Base-by-base conservation (phyloP, 2,797 vertebrate species). In the Channa striata region DNA sequence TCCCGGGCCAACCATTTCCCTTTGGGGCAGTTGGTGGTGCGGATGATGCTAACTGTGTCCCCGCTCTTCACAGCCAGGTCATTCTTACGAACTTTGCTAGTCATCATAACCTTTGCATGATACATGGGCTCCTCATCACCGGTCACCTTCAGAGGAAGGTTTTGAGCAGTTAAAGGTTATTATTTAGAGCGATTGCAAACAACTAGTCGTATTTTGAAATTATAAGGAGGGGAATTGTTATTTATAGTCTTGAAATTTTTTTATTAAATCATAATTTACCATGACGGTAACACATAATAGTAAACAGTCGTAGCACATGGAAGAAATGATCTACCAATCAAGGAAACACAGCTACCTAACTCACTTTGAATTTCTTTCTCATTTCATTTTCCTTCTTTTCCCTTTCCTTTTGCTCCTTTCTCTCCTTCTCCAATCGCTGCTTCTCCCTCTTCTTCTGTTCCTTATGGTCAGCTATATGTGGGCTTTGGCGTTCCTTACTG, bases 341-440 rank as follows among this genome's bases (percentile, higher is more conserved):
- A 8, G 20, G 25, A 13, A 11, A 59, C 17, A 17, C 6, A 2
- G 30, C 4, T 16, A 20, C 11, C 8, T 5, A 8, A 82, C 91
- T 87, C 74, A 94, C 95, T 82, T 95, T 94, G 73, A 93, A 95
- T 75, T 93, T 95, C 81, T 93, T 94, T 59, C 91, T 94, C 82
- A 92, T 87, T 77, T 93, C 91, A 48, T 90, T 93, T 65, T 93
- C 92, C 43, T 90, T 94, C 77, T 94, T 95, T 53, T 93, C 92
- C 11, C 82, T 87, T 57, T 94, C 94, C 46, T 91, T 94, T 59
- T 91, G 91, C 71, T 93, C 92, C 36, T 95, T 95, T 73, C 85
- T 94, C 80, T 94, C 92, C 56, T 83, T 94, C 70, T 94, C 93
- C 65, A 92, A 74, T 7, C 93, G 89, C 1, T 95, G 94, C 60